phyloP scores from a whole-genome alignment of 2,113 vertebrate genomes.

The Sylvia atricapilla region DNA sequence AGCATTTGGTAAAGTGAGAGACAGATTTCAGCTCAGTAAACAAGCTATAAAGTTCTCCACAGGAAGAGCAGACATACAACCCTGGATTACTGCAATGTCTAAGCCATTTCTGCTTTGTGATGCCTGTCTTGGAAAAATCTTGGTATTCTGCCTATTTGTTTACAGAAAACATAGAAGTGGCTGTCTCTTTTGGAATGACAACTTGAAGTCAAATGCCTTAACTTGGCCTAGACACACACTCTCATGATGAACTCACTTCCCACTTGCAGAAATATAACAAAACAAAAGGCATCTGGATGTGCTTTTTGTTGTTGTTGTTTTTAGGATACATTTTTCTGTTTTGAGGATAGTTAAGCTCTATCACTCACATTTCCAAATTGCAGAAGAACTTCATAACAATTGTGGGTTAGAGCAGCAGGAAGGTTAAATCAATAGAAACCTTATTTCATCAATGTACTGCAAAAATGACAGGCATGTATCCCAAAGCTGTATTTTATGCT shows the following conservation, averaged over 20 bases:
- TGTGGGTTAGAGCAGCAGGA: neutral
- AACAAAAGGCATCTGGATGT: neutral
- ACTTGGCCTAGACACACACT: neutral
- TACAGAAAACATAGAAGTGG: neutral
- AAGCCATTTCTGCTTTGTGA: slow-evolving; percentile 15
- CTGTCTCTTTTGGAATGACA: neutral
- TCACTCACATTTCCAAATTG: neutral
- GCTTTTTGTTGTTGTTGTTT: neutral
- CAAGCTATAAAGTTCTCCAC: slow-evolving; percentile 49
- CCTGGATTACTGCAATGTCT: neutral
- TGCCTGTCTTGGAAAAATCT: neutral
- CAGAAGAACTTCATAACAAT: neutral
- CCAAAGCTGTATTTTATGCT: neutral
- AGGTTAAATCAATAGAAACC: neutral
- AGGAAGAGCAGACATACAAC: slow-evolving; percentile 11
- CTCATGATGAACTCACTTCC: neutral
- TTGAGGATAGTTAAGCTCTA: neutral
- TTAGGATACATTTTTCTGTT: neutral
- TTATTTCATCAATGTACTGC: neutral
- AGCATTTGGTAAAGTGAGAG: slow-evolving; percentile 55
- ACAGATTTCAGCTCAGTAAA: slow-evolving; percentile 58
- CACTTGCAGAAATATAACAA: neutral
- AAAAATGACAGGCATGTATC: neutral
- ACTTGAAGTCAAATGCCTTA: slow-evolving; percentile 13
- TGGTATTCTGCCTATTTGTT: neutral